Evolutionary conservation across 2,113 vertebrate species (phyloP), one percentile per base, ranked within the genome.

Genomic region (Gadus chalcogrammus): DNA sequence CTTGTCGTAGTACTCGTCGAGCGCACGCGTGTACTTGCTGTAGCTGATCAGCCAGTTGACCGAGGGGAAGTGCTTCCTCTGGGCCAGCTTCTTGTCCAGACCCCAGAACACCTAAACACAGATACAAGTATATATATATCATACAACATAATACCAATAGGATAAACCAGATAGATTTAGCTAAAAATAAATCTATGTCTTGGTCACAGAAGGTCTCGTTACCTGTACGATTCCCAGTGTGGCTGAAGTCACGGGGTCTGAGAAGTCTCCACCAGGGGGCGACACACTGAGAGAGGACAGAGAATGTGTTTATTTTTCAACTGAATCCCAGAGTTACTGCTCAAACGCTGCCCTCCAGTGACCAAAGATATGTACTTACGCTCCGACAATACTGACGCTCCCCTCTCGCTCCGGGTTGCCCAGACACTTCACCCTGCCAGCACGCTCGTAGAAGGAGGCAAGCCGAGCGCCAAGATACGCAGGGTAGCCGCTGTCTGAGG

Each of bases 41-140:
- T 99, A 99, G 86, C 97, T 99, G 91, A 99, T 99, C 62, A 99
- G 92, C 97, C 97, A 99, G 81, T 99, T 98, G 64, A 98, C 97
- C 0, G 97, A 98, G 0, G 97, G 97, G 78, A 98, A 98, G 84
- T 99, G 97, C 83, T 99, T 99, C 78, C 97, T 95, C 80, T 99
- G 97, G 58, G 97, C 97, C 84, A 99, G 88, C 83, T 99, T 99
- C 90, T 99, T 99, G 91, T 99, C 97, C 88, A 99, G 87, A 84
- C 97, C 97, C 97, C 97, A 98, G 87, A 99, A 99, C 53, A 99
- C 97, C 97, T 99, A 82, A 58, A 12, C 55, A 58, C 60, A 2
- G 66, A 58, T 53, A 31, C 1, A 52, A 52, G 4, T 4, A 48
- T n/a, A 28, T 20, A 42, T 24, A 66, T 7, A 60, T 1, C 16